phyloP scores from a whole-genome alignment of 2,113 vertebrate species.

The Chlorodrepanis virens region DNA sequence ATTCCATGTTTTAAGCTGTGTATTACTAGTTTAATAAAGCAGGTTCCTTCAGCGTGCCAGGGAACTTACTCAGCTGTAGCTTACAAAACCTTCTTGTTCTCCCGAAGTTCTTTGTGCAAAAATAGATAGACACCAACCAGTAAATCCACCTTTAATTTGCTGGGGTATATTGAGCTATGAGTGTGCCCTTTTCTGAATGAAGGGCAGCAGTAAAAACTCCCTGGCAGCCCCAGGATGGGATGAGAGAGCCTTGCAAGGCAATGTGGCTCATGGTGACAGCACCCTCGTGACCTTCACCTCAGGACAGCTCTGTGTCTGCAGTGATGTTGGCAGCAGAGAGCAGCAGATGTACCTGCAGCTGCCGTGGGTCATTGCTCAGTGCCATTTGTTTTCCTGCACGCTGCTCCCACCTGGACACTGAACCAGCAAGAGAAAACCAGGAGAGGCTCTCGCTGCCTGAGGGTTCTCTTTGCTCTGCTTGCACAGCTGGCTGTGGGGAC shows the following conservation, averaged over 20 bases:
- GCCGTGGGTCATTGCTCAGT: neutral
- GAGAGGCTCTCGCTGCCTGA: accelerated
- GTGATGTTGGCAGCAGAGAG: neutral
- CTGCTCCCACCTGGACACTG: neutral
- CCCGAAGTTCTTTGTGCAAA: constrained; percentile 30
- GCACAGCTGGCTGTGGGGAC: neutral
- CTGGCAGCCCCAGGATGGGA: neutral
- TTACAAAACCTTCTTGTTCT: constrained; percentile 45
- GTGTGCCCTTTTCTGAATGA: constrained; percentile 9
- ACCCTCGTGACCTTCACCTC: neutral
- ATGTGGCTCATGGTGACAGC: neutral
- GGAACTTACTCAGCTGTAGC: constrained; percentile 30
- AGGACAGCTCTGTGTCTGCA: neutral
- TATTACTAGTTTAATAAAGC: constrained; percentile 42
- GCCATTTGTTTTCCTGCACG: neutral
- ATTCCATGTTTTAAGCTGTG: constrained; percentile 30
- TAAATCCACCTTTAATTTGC: constrained; percentile 59
- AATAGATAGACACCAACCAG: constrained; percentile 32
- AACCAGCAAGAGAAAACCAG: accelerated
- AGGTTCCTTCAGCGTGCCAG: constrained; percentile 33
- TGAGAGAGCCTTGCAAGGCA: constrained; percentile 40
- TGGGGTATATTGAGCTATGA: neutral
- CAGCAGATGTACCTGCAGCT: neutral
- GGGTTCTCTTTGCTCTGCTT: neutral
- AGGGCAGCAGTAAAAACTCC: neutral